These are phyloP conservation scores for Harpalus rubripes DNA, from an alignment of 2,888 invertebrate genomes.

Conservation along the genomic window DNA sequence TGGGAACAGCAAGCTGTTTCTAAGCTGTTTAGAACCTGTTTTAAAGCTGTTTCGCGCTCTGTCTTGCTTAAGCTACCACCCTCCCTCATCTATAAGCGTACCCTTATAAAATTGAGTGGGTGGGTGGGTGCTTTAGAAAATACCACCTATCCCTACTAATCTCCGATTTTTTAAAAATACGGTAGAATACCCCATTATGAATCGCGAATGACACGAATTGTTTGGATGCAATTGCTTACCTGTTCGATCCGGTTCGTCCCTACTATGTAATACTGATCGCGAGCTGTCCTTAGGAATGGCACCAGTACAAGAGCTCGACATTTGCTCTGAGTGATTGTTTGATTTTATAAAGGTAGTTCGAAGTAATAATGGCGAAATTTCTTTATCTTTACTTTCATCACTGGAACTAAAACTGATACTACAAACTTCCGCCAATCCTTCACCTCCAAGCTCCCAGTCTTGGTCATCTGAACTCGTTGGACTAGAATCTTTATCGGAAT, in stretches of 20 bases:
- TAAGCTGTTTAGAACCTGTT: too few species aligned
- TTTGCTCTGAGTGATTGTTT: slow-evolving; percentile 6
- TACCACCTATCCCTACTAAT: too few species aligned
- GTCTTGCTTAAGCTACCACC: too few species aligned
- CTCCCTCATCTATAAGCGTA: too few species aligned
- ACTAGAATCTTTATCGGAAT: slow-evolving; percentile 72
- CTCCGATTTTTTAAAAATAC: too few species aligned
- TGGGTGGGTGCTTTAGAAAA: too few species aligned
- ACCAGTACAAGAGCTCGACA: slow-evolving; percentile 50
- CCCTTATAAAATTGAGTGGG: too few species aligned
- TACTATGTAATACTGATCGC: slow-evolving; percentile 81
- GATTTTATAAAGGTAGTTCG: slow-evolving; percentile 39
- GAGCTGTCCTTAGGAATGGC: slow-evolving; percentile 69
- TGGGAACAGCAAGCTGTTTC: too few species aligned
- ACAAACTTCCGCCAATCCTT: slow-evolving; percentile 84
- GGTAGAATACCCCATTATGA: too few species aligned
- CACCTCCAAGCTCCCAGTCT: slow-evolving; percentile 81
- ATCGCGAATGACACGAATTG: too few species aligned
- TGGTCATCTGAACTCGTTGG: slow-evolving; percentile 79
- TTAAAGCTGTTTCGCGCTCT: too few species aligned
- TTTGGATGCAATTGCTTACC: neutral
- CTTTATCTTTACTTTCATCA: slow-evolving; percentile 78
- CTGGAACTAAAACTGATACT: slow-evolving; percentile 79
- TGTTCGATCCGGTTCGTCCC: slow-evolving; percentile 83
- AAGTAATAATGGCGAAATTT: slow-evolving; percentile 67